Evolutionary conservation across 2,113 vertebrate genomes (phyloP).

Genomic region (Otocyon megalotis): DNA sequence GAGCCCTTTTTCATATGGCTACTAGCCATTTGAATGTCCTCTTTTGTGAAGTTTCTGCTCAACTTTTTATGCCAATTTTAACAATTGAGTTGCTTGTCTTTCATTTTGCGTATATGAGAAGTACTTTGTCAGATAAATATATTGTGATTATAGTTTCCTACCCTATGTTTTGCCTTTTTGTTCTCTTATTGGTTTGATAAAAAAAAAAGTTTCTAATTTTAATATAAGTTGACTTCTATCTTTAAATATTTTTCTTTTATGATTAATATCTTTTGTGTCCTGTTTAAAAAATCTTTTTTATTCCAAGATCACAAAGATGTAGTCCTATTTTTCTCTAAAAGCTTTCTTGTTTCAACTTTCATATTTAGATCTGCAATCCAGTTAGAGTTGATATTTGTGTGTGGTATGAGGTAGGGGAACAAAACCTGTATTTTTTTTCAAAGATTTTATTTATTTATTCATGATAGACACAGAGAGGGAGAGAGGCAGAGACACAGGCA

Average conservation of each 20-base stretch:
- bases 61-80: neutral
- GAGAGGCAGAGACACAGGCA: too few relatives aligned
- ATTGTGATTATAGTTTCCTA: neutral
- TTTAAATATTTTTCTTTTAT: constrained; percentile 21
- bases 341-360: neutral
- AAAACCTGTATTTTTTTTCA: neutral
- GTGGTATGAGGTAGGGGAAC: neutral
- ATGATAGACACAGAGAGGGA: too few relatives aligned
- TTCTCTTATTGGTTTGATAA: constrained; percentile 19
- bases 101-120: neutral
- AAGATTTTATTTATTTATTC: too few relatives aligned
- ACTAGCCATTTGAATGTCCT: neutral
- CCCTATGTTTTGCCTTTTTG: neutral
- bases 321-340: constrained; percentile 8
- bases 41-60: neutral
- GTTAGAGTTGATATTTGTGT: neutral
- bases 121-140: neutral
- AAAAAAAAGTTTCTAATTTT: neutral
- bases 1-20: neutral
- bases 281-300: neutral
- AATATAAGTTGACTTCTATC: neutral
- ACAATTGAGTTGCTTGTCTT: neutral
- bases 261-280: neutral
- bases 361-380: neutral
- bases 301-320: neutral